Evolutionary conservation across 2,888 invertebrate genomes (phyloP).

Genomic region (Venustoraphidia nigricollis): DNA sequence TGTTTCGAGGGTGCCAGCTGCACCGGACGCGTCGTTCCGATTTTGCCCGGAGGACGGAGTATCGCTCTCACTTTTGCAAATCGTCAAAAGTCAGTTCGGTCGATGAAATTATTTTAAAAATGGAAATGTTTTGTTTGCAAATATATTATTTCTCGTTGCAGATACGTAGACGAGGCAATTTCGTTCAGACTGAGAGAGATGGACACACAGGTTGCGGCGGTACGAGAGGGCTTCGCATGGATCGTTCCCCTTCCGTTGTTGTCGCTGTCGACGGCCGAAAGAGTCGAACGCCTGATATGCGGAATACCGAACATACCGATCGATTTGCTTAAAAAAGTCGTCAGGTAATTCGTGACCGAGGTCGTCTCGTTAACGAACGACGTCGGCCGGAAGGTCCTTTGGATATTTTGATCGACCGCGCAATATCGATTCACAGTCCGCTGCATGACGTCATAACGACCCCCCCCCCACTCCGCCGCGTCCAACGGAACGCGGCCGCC

Average conservation of each 20-base stretch:
- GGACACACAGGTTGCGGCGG: constrained; percentile 40
- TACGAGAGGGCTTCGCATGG: constrained; percentile 46
- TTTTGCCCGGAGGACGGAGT: constrained; percentile 42
- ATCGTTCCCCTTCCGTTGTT: constrained; percentile 46
- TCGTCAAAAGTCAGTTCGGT: constrained; percentile 35
- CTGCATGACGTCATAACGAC: too few species aligned
- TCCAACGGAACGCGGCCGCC: too few species aligned
- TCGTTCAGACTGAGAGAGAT: constrained; percentile 44
- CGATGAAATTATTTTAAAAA: too few species aligned
- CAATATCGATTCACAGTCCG: too few species aligned
- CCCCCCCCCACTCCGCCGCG: too few species aligned
- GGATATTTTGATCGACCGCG: too few species aligned
- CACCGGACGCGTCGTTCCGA: constrained; percentile 39
- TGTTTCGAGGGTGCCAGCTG: constrained; percentile 45
- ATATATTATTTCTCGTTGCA: too few species aligned
- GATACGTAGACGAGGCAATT: constrained; percentile 31
- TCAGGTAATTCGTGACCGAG: constrained; percentile 28
- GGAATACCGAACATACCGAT: constrained; percentile 45
- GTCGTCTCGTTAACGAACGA: too few species aligned
- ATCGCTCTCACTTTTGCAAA: constrained; percentile 42
- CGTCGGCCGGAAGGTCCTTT: too few species aligned
- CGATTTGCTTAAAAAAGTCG: constrained; percentile 39
- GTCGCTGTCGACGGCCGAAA: constrained; percentile 38
- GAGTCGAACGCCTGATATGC: constrained; percentile 45
- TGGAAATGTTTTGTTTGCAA: too few species aligned